Evolutionary conservation across 2,888 invertebrate species (phyloP).

Genomic region (Hypsopygia costalis): DNA sequence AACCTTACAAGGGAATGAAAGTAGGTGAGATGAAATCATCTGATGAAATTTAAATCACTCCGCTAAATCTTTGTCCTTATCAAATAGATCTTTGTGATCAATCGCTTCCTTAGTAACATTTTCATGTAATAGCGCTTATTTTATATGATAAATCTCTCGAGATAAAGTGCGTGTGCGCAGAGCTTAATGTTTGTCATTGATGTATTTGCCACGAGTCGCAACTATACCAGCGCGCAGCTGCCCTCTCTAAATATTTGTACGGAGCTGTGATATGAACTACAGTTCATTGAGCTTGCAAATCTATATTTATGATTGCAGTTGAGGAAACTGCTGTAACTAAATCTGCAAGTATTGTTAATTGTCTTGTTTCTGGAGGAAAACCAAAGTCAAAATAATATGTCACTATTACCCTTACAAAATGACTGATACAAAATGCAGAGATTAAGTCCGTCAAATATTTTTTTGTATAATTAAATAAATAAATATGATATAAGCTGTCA

Average conservation of each 20-base stretch:
- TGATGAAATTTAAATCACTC: neutral
- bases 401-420: too few species aligned
- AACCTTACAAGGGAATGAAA: neutral
- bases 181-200: constrained; percentile 47
- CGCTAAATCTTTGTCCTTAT: neutral
- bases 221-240: constrained; percentile 43
- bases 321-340: too few species aligned
- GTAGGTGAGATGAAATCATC: constrained; percentile 1
- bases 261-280: constrained; percentile 41
- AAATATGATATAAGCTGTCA: too few species aligned
- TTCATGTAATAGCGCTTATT: neutral
- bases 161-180: constrained; percentile 15
- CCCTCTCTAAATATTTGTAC: constrained; percentile 64
- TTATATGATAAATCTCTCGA: neutral
- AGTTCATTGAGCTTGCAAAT: constrained; percentile 61
- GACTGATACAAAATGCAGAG: too few species aligned
- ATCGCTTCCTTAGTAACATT: neutral
- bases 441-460: too few species aligned
- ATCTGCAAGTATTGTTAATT: too few species aligned
- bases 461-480: too few species aligned
- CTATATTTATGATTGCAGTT: constrained; percentile 60
- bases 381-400: too few species aligned
- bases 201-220: constrained; percentile 40
- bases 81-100: neutral
- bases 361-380: too few species aligned